Base-by-base conservation (phyloP, 2,888 invertebrate genomes). In the Daptonema setosum region DNA sequence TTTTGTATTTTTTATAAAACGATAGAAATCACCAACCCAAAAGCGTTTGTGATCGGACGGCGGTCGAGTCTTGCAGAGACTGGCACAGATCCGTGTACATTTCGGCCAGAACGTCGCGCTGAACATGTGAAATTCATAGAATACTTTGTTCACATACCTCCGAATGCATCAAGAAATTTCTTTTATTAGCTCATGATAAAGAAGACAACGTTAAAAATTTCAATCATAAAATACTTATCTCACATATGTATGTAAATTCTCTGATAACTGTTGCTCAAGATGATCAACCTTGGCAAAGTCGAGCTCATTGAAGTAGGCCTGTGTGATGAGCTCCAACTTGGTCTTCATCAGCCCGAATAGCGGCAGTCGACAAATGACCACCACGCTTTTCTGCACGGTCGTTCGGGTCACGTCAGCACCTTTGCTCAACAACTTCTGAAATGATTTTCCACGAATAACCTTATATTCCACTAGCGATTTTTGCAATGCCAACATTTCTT, bases 321-420 rank as follows among this genome's bases (percentile, higher is more conserved):
- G 83, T 0, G 95, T 95, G 59, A 97, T 93, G 11, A 95, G 77
- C 61, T 88, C 83, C 77, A 97, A 80, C 76, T 95, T 95, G 5
- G 88, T 61, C 70, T 90, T 87, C 58, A 90, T 82, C 57, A 88
- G 63, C 0, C 95, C 95, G 76, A 86, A 97, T 17, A 95, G 77
- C 2, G 95, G 95, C 61, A 83, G 58, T 26, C 58, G 57, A n/a
- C 66, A 63, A 57, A 97, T 76, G 24, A 95, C 87, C 76, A 91
- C 91, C 1, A 97, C 93, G 67, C 90, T 87, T 73, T 97, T 97
- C 75, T 95, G 95, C 22, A 97, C 91, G 2, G 91, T 88, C 67
- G 87, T 88, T 64, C 97, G 78, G 0, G 95, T 97, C 70, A 97
- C 87, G 69, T 97, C 93, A 2, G 87, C 84, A 1, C 88, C 87